phyloP scores from a whole-genome alignment of 2,888 invertebrate genomes.

The Dinocampus coccinellae region DNA sequence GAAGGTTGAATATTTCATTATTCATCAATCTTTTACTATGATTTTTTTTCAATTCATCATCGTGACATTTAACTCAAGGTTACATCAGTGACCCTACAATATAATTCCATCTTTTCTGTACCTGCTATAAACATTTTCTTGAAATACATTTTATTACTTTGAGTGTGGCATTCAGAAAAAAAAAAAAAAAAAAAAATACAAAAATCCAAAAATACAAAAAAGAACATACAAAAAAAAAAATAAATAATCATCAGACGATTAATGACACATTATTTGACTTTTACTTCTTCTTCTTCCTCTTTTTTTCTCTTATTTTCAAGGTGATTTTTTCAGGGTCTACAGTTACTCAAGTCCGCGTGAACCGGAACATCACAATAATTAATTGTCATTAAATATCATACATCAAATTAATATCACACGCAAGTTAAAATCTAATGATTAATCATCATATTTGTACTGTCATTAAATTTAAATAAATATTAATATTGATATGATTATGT shows the following conservation, averaged over 20 bases:
- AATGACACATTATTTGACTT: neutral
- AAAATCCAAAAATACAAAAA: too few relatives aligned
- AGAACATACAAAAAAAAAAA: too few relatives aligned
- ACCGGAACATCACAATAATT: constrained; percentile 36
- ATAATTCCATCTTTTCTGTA: neutral
- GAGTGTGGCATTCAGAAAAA: neutral
- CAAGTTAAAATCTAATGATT: too few relatives aligned
- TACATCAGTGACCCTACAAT: neutral
- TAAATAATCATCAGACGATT: constrained; percentile 13
- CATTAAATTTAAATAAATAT: neutral
- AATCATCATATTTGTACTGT: neutral
- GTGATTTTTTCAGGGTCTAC: neutral
- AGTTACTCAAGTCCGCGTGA: constrained; percentile 33
- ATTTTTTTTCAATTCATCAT: neutral
- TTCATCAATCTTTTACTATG: neutral
- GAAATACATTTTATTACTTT: neutral
- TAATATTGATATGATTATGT: neutral
- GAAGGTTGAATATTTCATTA: neutral
- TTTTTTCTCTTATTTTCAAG: neutral
- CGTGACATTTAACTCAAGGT: neutral
- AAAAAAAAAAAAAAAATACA: too few relatives aligned
- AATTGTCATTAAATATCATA: neutral
- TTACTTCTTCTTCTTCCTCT: neutral
- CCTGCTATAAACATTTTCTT: neutral
- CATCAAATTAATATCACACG: neutral